Percentiles rank a stretch among this genome's conserved stretches.
Evolutionary conservation across 2,797 vertebrate genomes (phyloP).

Genomic region (Rhinoraja longicauda): DNA sequence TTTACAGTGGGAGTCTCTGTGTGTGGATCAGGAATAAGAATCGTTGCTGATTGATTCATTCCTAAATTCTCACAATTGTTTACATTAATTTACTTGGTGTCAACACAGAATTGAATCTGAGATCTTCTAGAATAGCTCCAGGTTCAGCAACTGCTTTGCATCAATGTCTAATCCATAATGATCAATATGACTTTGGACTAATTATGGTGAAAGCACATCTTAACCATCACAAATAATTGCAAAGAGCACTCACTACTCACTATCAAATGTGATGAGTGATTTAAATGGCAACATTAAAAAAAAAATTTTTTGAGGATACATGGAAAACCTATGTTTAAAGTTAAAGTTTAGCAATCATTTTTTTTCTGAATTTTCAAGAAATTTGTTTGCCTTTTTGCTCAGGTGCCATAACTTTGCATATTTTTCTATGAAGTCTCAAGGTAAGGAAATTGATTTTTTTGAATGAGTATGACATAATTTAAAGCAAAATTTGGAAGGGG

Average conservation of each 20-base stretch:
- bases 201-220: background rate
- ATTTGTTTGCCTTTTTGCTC: background rate
- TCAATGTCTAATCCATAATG: background rate
- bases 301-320: background rate
- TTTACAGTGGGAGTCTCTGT: background rate
- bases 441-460: background rate
- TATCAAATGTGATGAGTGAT: background rate
- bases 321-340: too few relatives aligned
- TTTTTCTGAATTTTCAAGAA: background rate
- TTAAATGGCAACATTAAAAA: background rate
- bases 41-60: background rate
- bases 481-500: background rate
- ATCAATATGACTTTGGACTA: background rate
- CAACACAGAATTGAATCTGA: background rate
- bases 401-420: background rate
- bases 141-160: background rate
- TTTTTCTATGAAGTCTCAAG: background rate
- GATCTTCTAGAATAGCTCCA: background rate
- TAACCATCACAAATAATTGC: background rate
- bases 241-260: background rate
- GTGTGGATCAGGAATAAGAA: background rate
- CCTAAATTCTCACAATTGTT: background rate
- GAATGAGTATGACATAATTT: background rate
- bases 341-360: background rate
- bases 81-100: background rate